Conservation (phyloP, 2,113 vertebrate species). For the Heterotilapia buettikoferi region DNA sequence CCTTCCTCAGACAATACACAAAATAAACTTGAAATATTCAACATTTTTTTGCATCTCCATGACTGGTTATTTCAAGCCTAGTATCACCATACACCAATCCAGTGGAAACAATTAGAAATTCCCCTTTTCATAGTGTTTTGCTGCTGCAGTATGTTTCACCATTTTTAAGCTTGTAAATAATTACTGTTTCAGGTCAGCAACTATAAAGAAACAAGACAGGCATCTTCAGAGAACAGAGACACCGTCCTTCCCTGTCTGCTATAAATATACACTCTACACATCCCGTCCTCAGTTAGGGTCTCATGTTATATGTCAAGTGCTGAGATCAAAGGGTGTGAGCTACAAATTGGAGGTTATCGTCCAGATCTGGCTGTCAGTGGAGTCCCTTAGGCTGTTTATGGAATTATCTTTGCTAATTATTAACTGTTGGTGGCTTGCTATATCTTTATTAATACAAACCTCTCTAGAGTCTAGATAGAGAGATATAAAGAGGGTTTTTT, state of each 20-base stretch:
- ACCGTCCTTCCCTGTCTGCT: constrained; percentile 7
- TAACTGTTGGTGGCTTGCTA: not conserved
- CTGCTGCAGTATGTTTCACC: not conserved
- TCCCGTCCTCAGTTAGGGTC: not conserved
- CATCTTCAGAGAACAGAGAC: not conserved
- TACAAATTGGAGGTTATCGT: not conserved
- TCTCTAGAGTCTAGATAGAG: not conserved
- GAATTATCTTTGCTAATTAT: not conserved
- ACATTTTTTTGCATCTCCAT: not conserved
- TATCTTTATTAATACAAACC: not conserved
- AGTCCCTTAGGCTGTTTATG: not conserved
- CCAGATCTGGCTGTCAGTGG: not conserved
- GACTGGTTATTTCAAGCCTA: not conserved
- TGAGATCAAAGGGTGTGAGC: not conserved
- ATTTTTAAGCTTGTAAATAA: not conserved
- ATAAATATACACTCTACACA: constrained; percentile 59
- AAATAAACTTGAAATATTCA: not conserved
- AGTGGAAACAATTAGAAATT: not conserved
- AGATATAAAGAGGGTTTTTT: not conserved
- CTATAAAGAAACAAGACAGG: not conserved
- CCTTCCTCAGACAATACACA: fast-evolving
- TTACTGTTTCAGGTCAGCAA: not conserved
- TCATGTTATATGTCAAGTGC: constrained; percentile 64
- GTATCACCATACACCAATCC: not conserved
- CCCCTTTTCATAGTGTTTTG: not conserved